Conservation (phyloP, 2,888 invertebrate genomes). For the Andrena camellia region DNA sequence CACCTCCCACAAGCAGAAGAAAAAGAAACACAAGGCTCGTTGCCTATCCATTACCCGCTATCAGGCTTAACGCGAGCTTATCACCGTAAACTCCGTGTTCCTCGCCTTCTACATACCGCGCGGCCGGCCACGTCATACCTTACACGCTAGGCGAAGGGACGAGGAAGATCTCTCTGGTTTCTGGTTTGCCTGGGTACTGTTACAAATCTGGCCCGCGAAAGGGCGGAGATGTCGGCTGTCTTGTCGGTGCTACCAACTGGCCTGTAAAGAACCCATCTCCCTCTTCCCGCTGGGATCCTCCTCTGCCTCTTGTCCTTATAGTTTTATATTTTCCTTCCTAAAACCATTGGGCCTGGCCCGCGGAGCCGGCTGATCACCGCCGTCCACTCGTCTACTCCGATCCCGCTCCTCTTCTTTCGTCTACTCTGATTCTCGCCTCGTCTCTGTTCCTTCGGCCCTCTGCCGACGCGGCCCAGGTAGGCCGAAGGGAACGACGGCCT, state of each 20-base stretch:
- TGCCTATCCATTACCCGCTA: constrained; percentile 51
- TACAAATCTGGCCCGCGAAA: constrained; percentile 76
- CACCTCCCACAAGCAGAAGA: neutral
- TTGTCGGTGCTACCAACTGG: constrained; percentile 82
- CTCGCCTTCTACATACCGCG: constrained; percentile 39
- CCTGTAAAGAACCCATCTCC: constrained; percentile 80
- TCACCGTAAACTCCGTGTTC: constrained; percentile 51
- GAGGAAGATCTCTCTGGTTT: constrained; percentile 66
- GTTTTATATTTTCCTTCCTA: constrained; percentile 77
- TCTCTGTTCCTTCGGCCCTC: constrained; percentile 10
- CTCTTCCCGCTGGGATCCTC: constrained; percentile 67
- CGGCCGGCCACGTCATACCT: constrained; percentile 49
- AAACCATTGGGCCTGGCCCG: constrained; percentile 63
- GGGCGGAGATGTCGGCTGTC: constrained; percentile 83
- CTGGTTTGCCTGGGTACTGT: constrained; percentile 71
- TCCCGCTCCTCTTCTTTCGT: neutral
- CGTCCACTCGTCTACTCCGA: constrained; percentile 42
- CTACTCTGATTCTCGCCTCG: neutral
- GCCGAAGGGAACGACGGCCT: constrained; percentile 46
- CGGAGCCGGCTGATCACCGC: constrained; percentile 69
- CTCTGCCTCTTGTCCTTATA: constrained; percentile 72
- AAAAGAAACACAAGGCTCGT: neutral
- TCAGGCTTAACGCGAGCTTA: constrained; percentile 47
- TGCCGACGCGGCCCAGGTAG: neutral
- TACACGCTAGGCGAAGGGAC: constrained; percentile 49